These are phyloP conservation scores for Campylomormyrus tamandua DNA, from an alignment of 2,113 vertebrate genomes.

Conservation along the genomic window DNA sequence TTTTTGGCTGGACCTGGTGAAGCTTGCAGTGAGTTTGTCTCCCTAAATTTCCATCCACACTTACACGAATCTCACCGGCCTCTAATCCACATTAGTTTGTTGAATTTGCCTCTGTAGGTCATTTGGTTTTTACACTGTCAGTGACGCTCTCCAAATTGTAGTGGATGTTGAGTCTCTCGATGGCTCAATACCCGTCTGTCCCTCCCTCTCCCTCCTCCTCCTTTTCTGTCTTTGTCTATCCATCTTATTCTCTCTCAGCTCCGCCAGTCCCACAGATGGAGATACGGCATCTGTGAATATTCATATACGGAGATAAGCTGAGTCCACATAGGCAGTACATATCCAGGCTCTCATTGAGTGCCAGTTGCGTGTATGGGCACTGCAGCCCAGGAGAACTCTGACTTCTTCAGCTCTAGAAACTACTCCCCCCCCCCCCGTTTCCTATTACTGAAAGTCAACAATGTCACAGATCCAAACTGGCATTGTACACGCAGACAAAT, in stretches of 20 bases:
- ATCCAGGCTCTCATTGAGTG: slow-evolving; percentile 45
- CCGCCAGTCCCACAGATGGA: slow-evolving; percentile 50
- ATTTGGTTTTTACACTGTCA: not conserved
- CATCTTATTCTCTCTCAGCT: slow-evolving; percentile 8
- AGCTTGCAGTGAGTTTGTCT: not conserved
- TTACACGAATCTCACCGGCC: not conserved
- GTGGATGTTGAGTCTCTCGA: not conserved
- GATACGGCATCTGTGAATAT: slow-evolving; percentile 51
- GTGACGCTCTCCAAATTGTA: not conserved
- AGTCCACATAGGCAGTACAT: slow-evolving; percentile 52
- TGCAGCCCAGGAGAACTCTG: slow-evolving; percentile 14
- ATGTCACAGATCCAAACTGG: slow-evolving; percentile 11
- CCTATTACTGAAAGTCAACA: slow-evolving; percentile 27
- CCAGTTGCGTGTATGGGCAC: slow-evolving; percentile 24
- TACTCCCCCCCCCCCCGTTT: slow-evolving; percentile 28
- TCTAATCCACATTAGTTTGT: not conserved
- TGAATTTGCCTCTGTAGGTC: not conserved
- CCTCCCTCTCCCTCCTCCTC: not conserved
- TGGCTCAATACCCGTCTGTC: not conserved
- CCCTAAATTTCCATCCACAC: not conserved
- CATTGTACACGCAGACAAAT: slow-evolving; percentile 33
- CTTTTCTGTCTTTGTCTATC: not conserved
- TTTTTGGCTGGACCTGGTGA: not conserved
- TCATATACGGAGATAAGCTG: slow-evolving; percentile 47
- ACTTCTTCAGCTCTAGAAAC: slow-evolving; percentile 47